These are phyloP conservation scores for Poecilia wingei DNA, from an alignment of 2,797 vertebrate genomes.

Conservation along the genomic window DNA sequence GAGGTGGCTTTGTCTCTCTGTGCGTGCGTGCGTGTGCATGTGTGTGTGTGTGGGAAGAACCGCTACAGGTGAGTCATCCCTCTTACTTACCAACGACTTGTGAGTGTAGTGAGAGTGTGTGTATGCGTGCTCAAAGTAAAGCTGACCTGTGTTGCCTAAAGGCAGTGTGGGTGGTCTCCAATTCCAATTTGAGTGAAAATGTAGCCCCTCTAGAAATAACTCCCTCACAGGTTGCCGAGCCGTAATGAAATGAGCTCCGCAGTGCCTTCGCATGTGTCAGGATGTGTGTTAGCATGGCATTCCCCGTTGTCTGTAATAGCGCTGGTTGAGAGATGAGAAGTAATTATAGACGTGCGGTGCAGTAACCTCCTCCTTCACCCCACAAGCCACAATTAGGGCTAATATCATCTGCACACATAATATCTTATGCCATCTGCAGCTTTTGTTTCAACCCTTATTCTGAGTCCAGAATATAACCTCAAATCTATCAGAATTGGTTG, in stretches of 20 bases:
- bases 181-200: slow-evolving; percentile 70
- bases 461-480: slow-evolving; percentile 36
- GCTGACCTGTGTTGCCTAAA: slow-evolving; percentile 76
- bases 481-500: slow-evolving; percentile 25
- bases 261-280: slow-evolving; percentile 40
- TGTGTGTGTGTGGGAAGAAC: slow-evolving; percentile 64
- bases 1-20: slow-evolving; percentile 47
- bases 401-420: slow-evolving; percentile 53
- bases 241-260: slow-evolving; percentile 51
- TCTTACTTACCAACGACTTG: slow-evolving; percentile 61
- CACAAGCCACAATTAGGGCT: slow-evolving; percentile 65
- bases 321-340: slow-evolving; percentile 70
- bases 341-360: slow-evolving; percentile 74
- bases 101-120: slow-evolving; percentile 29
- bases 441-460: slow-evolving; percentile 39
- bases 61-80: slow-evolving; percentile 74
- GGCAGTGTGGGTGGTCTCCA: slow-evolving; percentile 77
- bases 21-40: slow-evolving; percentile 59
- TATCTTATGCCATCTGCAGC: slow-evolving; percentile 18
- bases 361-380: slow-evolving; percentile 74
- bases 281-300: slow-evolving; percentile 53
- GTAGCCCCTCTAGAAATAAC: slow-evolving; percentile 77
- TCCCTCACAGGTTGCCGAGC: slow-evolving; percentile 48
- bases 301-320: slow-evolving; percentile 67
- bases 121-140: slow-evolving; percentile 22